These are phyloP conservation scores for Theropithecus gelada DNA, from an alignment of 2,113 vertebrate genomes.

Conservation along the genomic window DNA sequence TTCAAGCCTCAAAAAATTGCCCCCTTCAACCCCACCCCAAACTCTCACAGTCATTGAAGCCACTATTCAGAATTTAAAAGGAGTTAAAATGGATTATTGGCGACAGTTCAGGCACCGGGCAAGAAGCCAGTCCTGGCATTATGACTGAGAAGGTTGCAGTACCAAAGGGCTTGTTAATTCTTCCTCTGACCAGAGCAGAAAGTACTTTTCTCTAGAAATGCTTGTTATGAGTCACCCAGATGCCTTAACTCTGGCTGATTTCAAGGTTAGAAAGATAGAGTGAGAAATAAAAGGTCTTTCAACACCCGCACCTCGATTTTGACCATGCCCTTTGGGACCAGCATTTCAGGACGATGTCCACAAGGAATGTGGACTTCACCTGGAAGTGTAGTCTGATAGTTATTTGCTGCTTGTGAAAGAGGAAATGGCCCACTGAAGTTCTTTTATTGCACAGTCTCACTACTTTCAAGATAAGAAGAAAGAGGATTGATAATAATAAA, in stretches of 20 bases:
- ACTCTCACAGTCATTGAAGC: not conserved
- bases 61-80: not conserved
- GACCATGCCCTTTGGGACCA: not conserved
- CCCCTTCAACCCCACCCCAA: not conserved
- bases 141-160: not conserved
- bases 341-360: not conserved
- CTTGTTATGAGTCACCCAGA: not conserved
- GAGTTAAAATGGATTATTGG: slow-evolving; percentile 50
- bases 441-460: not conserved
- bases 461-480: not conserved
- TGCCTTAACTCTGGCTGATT: not conserved
- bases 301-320: not conserved
- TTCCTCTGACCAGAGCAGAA: slow-evolving; percentile 19
- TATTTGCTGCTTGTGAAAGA: slow-evolving; percentile 15
- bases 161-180: slow-evolving; percentile 30
- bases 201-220: slow-evolving; percentile 32
- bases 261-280: not conserved
- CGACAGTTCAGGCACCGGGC: not conserved
- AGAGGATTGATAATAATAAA: not conserved
- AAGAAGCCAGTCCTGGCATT: slow-evolving; percentile 15
- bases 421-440: not conserved
- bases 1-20: slow-evolving; percentile 16
- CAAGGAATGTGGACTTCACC: not conserved
- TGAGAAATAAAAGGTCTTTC: not conserved
- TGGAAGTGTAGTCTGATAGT: not conserved